A percentile compares a stretch with the other conserved stretches of the same genome.
Conservation (phyloP, 2,888 invertebrate genomes). For the Platycnemis pennipes region DNA sequence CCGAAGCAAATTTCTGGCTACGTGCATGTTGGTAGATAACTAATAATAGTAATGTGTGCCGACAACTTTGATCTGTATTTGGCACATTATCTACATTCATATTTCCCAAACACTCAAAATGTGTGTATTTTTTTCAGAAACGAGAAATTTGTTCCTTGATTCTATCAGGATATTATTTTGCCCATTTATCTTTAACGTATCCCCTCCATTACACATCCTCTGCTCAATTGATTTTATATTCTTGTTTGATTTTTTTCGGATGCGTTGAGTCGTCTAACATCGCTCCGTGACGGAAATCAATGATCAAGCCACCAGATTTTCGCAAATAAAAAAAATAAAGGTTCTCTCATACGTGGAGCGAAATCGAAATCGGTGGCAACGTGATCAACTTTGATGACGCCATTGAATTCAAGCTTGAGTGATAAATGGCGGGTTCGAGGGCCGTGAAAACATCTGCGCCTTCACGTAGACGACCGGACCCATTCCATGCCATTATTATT, state of each 20-base stretch:
- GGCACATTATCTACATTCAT: not conserved
- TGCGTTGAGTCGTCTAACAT: not conserved
- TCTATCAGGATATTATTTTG: no score
- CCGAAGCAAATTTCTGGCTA: no score
- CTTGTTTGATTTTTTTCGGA: not conserved
- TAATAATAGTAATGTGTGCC: no score
- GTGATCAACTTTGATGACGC: not conserved
- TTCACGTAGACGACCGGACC: not conserved
- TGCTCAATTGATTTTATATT: no score
- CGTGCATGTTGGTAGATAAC: no score
- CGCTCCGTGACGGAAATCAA: not conserved
- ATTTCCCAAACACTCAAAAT: not conserved
- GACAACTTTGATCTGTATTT: not conserved
- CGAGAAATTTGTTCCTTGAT: not conserved
- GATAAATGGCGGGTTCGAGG: not conserved
- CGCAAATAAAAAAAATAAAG: not conserved
- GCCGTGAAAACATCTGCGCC: not conserved
- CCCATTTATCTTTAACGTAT: no score
- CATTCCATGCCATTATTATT: not conserved
- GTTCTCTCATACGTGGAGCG: not conserved
- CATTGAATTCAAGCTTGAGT: not conserved
- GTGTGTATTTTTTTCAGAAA: not conserved
- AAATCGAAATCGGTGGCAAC: not conserved
- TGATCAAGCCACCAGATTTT: not conserved
- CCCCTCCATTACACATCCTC: no score